Evolutionary conservation across 2,888 invertebrate species (phyloP), one percentile per base, ranked within the genome.

Genomic region (Drosophila putrida): DNA sequence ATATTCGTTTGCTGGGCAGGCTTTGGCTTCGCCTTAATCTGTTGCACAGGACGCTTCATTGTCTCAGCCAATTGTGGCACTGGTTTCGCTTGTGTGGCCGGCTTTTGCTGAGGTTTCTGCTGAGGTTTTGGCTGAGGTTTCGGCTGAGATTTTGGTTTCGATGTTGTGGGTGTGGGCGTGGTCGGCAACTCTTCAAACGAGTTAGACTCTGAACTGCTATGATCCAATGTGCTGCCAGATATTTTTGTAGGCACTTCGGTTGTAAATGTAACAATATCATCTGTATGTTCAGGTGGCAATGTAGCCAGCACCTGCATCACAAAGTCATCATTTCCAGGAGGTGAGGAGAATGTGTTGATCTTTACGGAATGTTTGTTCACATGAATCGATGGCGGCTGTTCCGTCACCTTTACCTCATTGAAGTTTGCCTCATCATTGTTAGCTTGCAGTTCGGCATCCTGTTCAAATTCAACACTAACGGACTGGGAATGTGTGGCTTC

Each of bases 221-320:
- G 80, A 2, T 91, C 88, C 6, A 76, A 65, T 13, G 90, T 69
- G 15, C 75, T 79, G 36, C 83, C 89, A 0, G 87, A 65, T 9
- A 92, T 91, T 59, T 91, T 90, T n/a, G 76, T 90, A 46, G 92
- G 92, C 41, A 92, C 71, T 53, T 92, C 92, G 4, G 92, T 90
- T 67, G 90, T 91, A 20, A 90, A 90, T 1, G 81, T 73, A 0
- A 82, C 67, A n/a, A 71, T 71, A 5, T 88, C 80, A 3, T 78
- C 78, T 0, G 71, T 64, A 10, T 77, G 80, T 4, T 77, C 80
- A 0, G 91, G 80, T 1, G 89, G 78, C 59, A 89, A 65, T 4
- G 90, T 90, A 44, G 88, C 91, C n/a, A 91, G 68, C 11, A 90
- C 85, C 39, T 91, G 82, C 90, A 92, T 81, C 0, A 91, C 90